These are phyloP conservation scores for Forbesichthys agassizii DNA, from an alignment of 2,113 vertebrate genomes.

Conservation along the genomic window DNA sequence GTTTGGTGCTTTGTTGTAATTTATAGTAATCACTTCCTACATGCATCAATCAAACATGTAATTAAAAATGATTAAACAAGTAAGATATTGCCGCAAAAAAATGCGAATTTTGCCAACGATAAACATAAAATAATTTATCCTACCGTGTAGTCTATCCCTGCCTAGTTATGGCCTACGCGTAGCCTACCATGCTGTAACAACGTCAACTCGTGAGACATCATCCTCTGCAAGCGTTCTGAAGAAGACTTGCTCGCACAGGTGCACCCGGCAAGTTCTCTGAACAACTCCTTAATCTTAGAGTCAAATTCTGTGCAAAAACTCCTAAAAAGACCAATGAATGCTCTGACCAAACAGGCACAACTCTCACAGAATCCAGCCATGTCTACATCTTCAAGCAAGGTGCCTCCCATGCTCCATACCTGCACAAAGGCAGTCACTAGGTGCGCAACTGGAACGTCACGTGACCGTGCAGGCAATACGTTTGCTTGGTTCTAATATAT, in stretches of 20 bases:
- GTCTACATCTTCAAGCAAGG: not conserved
- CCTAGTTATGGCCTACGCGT: conserved; percentile 56
- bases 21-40: too few relatives aligned
- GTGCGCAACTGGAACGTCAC: not conserved
- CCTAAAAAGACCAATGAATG: conserved; percentile 56
- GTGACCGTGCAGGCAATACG: too few relatives aligned
- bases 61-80: too few relatives aligned
- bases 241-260: conserved; percentile 61
- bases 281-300: conserved; percentile 57
- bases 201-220: conserved; percentile 39
- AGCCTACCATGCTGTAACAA: conserved; percentile 53
- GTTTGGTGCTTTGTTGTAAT: too few relatives aligned
- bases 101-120: too few relatives aligned
- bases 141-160: too few relatives aligned
- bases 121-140: too few relatives aligned
- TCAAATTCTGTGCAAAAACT: conserved; percentile 56
- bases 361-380: conserved; percentile 73
- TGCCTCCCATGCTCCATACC: not conserved
- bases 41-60: too few relatives aligned
- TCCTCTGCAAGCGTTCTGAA: conserved; percentile 43
- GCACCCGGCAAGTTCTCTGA: conserved; percentile 63
- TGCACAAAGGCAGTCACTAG: conserved; percentile 21
- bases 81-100: too few relatives aligned
- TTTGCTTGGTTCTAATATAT: too few relatives aligned
- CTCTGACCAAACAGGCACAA: conserved; percentile 67